Base-by-base conservation (phyloP, 2,797 vertebrate genomes). In the Rhinoraja longicauda region DNA sequence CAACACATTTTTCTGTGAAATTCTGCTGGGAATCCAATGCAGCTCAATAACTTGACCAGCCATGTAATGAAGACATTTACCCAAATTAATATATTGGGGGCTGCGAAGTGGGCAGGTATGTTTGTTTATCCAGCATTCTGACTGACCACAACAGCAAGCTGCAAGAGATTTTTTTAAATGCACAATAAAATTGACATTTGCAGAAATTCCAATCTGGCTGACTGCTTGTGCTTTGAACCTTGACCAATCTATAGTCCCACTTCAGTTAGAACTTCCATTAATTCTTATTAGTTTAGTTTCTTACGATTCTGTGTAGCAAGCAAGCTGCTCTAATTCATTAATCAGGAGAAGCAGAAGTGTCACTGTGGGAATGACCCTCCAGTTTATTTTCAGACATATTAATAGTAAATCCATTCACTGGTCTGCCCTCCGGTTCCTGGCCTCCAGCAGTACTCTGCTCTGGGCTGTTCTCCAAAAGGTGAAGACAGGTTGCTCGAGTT, bases 281-380 rank as follows among this genome's bases (percentile, higher is more conserved):
- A 88, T 67, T 88, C 15, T 64, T 88, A 67, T 32, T 36, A 36
- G n/a, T 21, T 19, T 64, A 32, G 36, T 67, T 88, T 88, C 7
- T 88, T 88, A 17, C 59, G 10, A 0, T 88, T 67, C 77, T 17
- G 4, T 78, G 21, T 9, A n/a, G 82, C 12, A 6, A n/a, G 17
- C 19, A 32, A 88, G 84, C 57, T 88, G 32, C 62, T 88, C 32
- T 67, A 67, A 67, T 88, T 88, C 81, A 88, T 36, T 88, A 67
- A 88, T 67, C 84, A 67, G 15, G 57, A 13, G 53, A 64, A n/a
- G 62, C 21, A 64, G 59, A 88, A 32, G 29, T 88, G 57, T 86
- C 59, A 64, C 19, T 88, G n/a, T 36, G 62, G 32, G 84, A 32
- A 24, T 10, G 17, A 67, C n/a, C 67, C 84, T 67, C 84, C 84